phyloP scores from a whole-genome alignment of 2,113 vertebrate genomes.

The Marcusenius ussheri region DNA sequence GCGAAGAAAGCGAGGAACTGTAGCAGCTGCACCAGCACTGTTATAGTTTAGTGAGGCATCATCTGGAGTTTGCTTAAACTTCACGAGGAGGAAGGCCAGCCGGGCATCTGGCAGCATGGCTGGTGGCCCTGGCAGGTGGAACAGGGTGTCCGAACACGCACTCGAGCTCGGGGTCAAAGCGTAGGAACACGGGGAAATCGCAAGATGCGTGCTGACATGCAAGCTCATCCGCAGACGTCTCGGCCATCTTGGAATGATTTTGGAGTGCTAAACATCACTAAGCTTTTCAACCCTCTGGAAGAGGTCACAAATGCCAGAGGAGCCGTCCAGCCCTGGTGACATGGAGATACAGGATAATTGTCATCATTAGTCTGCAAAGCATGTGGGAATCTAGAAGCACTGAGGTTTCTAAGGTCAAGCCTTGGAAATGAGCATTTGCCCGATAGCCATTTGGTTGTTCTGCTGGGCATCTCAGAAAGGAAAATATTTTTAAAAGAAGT shows the following conservation, averaged over 20 bases:
- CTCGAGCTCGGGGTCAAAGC: not conserved
- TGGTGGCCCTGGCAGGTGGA: not conserved
- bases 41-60: not conserved
- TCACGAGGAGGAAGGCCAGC: not conserved
- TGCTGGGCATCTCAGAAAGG: not conserved
- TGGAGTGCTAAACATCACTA: not conserved
- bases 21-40: not conserved
- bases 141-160: not conserved
- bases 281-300: not conserved
- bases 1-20: not conserved
- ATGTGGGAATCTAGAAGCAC: not conserved
- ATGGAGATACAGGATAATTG: not conserved
- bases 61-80: slow-evolving; percentile 9
- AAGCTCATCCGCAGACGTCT: not conserved
- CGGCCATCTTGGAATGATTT: not conserved
- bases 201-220: not conserved
- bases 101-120: not conserved
- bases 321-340: not conserved
- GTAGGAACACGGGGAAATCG: not conserved
- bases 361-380: not conserved
- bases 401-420: not conserved
- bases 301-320: not conserved
- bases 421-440: not conserved
- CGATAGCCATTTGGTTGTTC: not conserved
- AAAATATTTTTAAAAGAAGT: not conserved